Evolutionary conservation across 1,140 invertebrate genomes (phyloP), one percentile per base, ranked within the genome.

Genomic region (Drosophila lacertosa): DNA sequence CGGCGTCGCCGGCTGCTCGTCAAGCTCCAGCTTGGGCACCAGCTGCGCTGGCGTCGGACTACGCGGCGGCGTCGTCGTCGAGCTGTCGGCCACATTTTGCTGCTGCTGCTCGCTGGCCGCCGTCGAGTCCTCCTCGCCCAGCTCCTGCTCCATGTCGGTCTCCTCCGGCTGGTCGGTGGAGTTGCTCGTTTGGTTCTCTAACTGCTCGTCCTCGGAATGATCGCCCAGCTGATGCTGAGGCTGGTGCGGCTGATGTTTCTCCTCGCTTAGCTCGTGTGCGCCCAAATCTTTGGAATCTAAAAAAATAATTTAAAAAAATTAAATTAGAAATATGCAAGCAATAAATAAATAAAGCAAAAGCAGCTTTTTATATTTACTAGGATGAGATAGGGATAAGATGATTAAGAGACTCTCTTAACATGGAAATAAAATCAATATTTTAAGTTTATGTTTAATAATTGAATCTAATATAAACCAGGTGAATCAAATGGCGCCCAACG

Each of bases 281-380:
- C 53, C 67, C 44, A 90, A 82, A 77, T 90, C 89, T 90, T 90
- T 90, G 89, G 89, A 90, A 83, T 90, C 89, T 90, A 71, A 16
- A 70, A 58, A 13, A 11, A 13, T 7, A 3, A 33, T n/a, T n/a
- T n/a, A n/a, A n/a, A n/a, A n/a, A n/a, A n/a, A n/a, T n/a, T n/a
- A n/a, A n/a, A n/a, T n/a, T n/a, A n/a, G n/a, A n/a, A n/a, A n/a
- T n/a, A n/a, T n/a, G n/a, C n/a, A n/a, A n/a, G n/a, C n/a, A 40
- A n/a, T 4, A 11, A 20, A 13, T 16, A 13, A 15, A 2, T 33
- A 20, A 18, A 11, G 9, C 20, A 35, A 15, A 9, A 45, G 7
- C 32, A 7, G 24, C 33, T 22, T n/a, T n/a, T n/a, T n/a, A n/a
- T n/a, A n/a, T n/a, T n/a, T n/a, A n/a, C n/a, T n/a, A n/a, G n/a